Evolutionary conservation across 2,888 invertebrate genomes (phyloP).

Genomic region (Oscheius myriophilus): DNA sequence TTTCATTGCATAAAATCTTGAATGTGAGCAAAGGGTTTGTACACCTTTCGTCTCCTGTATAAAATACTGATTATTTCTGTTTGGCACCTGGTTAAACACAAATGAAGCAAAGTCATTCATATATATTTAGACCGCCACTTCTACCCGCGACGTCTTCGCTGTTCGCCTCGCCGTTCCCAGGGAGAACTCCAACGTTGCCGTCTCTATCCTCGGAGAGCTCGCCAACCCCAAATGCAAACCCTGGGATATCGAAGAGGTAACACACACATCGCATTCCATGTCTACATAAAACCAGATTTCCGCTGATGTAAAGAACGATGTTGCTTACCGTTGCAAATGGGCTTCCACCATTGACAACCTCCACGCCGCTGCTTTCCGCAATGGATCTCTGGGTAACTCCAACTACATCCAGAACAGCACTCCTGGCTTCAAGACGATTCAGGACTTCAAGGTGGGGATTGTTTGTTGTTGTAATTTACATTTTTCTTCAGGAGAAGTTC

Average conservation of each 20-base stretch:
- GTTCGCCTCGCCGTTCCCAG: constrained; percentile 52
- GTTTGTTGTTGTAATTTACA: not conserved
- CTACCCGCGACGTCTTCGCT: constrained; percentile 61
- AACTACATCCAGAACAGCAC: constrained; percentile 33
- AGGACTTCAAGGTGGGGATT: constrained; percentile 9
- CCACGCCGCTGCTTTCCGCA: constrained; percentile 87
- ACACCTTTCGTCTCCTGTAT: too few relatives aligned
- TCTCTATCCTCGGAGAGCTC: constrained; percentile 70
- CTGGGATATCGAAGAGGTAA: constrained; percentile 84
- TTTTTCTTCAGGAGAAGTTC: constrained; percentile 36
- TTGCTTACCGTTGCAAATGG: constrained; percentile 35
- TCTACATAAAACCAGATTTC: not conserved
- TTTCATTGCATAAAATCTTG: too few relatives aligned
- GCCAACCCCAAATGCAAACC: constrained; percentile 85
- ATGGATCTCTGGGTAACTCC: constrained; percentile 80
- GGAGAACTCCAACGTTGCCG: constrained; percentile 56
- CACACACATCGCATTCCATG: constrained; percentile 1
- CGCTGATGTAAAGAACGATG: not conserved
- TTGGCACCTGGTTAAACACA: not conserved
- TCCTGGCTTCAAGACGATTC: constrained; percentile 7
- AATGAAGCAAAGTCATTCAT: not conserved
- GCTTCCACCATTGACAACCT: constrained; percentile 79
- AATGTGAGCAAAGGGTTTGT: too few relatives aligned
- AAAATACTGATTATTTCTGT: too few relatives aligned
- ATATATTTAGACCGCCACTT: constrained; percentile 39